These are phyloP conservation scores for Phyto melanocephala DNA, from an alignment of 2,888 invertebrate genomes.

Conservation along the genomic window DNA sequence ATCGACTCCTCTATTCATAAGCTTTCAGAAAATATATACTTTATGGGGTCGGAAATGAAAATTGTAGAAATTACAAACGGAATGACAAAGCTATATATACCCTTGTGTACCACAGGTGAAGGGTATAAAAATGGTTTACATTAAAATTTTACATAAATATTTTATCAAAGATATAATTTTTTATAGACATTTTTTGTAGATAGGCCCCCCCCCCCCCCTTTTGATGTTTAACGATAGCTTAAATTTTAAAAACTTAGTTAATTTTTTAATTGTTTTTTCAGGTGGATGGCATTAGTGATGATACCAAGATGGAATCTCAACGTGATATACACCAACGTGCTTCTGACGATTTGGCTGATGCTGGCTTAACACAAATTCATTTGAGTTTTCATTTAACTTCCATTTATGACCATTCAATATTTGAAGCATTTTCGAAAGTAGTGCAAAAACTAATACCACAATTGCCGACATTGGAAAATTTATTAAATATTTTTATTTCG, in stretches of 20 bases:
- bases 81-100: too few species aligned
- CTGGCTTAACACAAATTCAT: slow-evolving; percentile 92
- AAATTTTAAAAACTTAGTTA: not conserved
- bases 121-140: too few species aligned
- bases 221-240: too few species aligned
- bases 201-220: too few species aligned
- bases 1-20: too few species aligned
- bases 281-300: slow-evolving; percentile 99
- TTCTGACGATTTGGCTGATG: slow-evolving; percentile 95
- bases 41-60: too few species aligned
- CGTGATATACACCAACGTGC: slow-evolving; percentile 98
- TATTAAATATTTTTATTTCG: slow-evolving; percentile 97
- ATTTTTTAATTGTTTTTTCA: slow-evolving; percentile 49
- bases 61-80: too few species aligned
- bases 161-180: too few species aligned
- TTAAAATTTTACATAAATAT: too few species aligned
- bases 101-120: too few species aligned
- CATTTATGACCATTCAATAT: slow-evolving; percentile 99
- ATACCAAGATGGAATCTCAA: slow-evolving; percentile 99
- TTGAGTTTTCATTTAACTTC: slow-evolving; percentile 97
- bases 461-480: slow-evolving; percentile 96
- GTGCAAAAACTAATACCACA: slow-evolving; percentile 99
- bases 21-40: too few species aligned
- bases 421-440: slow-evolving; percentile 99
- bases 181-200: too few species aligned